Percentiles rank a stretch among this genome's conserved stretches.
Evolutionary conservation across 37 sponge, comb jelly and placozoan species (phyloP).

Genomic region (Ianthella basta): DNA sequence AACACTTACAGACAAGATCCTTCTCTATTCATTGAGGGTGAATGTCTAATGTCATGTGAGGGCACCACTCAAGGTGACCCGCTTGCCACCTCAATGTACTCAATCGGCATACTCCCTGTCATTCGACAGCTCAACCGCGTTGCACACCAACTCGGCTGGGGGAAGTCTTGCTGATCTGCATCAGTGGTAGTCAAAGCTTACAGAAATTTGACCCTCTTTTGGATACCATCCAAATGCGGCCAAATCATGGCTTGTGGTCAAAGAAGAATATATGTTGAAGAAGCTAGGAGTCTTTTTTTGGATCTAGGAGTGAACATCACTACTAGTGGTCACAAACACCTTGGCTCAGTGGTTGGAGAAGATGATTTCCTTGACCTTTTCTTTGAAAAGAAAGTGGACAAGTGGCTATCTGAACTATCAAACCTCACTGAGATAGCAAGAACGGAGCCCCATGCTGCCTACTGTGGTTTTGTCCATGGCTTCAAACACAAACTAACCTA

Average conservation of each 20-base stretch:
- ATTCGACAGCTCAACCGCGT: not conserved
- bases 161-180: not conserved
- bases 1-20: slow-evolving; percentile 4
- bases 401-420: no score
- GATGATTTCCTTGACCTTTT: not conserved
- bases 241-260: not conserved
- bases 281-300: not conserved
- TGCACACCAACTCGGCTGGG: not conserved
- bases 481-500: no score
- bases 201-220: not conserved
- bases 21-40: not conserved
- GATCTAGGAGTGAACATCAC: not conserved
- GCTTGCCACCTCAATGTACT: no score
- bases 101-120: no score
- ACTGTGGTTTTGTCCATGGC: slow-evolving; percentile 9
- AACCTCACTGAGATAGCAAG: no score
- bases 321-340: not conserved
- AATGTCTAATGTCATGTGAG: not conserved
- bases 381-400: not conserved
- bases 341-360: not conserved
- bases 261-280: not conserved
- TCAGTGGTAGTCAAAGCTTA: not conserved
- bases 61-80: slow-evolving; percentile 16
- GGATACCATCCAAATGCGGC: not conserved
- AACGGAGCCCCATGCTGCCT: slow-evolving; percentile 3